Conservation (phyloP, 2,888 invertebrate genomes). For the Leucoptera coffeella region DNA sequence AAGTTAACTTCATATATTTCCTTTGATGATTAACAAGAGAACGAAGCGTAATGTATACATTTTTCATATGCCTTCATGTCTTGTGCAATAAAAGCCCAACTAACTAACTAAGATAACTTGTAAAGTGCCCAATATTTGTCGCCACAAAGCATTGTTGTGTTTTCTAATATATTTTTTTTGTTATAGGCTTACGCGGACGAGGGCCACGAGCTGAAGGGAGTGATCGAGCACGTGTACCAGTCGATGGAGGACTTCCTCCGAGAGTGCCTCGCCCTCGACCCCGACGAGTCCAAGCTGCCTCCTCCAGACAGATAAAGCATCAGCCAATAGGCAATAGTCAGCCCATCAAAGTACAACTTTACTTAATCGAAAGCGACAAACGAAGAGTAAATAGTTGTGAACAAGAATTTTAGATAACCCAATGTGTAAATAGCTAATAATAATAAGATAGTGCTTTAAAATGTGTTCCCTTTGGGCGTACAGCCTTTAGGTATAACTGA, state of each 20-base stretch:
- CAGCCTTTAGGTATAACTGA: slow-evolving; percentile 14
- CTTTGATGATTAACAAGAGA: no score
- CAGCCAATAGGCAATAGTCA: no score
- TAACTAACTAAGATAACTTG: no score
- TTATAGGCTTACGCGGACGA: slow-evolving; percentile 88
- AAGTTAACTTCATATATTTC: no score
- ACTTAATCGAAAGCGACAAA: no score
- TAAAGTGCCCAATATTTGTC: not conserved
- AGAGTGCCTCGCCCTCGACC: slow-evolving; percentile 84
- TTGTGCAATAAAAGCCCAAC: no score
- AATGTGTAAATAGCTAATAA: slow-evolving; percentile 48
- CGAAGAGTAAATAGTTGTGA: no score
- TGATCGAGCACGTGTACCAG: slow-evolving; percentile 84
- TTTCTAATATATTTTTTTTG: not conserved
- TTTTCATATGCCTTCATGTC: no score
- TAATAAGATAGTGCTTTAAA: slow-evolving; percentile 45
- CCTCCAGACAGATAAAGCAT: slow-evolving; percentile 49
- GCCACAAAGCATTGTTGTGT: not conserved
- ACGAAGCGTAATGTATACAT: no score
- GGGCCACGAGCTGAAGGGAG: slow-evolving; percentile 78
- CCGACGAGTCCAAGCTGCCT: slow-evolving; percentile 63
- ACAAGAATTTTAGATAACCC: no score
- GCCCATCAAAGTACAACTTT: no score
- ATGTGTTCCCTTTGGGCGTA: slow-evolving; percentile 34
- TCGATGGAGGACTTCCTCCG: slow-evolving; percentile 91